Percentiles rank a stretch among this genome's conserved stretches.
These are phyloP conservation scores for Lindbergichthys nudifrons DNA, from an alignment of 2,797 vertebrate species.

Conservation along the genomic window DNA sequence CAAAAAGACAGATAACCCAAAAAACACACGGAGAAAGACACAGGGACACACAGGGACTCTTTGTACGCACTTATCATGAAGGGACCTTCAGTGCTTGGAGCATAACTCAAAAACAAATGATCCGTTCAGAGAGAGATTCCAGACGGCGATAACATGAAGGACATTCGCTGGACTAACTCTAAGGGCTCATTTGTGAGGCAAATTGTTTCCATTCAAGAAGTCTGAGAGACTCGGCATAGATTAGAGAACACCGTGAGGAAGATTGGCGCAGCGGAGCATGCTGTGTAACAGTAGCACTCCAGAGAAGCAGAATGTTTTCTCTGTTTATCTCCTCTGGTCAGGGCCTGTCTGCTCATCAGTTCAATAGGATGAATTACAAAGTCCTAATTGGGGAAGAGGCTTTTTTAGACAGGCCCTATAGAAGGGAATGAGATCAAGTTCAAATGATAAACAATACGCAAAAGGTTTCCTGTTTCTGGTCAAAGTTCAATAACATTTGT, in stretches of 20 bases:
- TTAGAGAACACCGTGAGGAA: conserved; percentile 56
- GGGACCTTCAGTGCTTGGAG: conserved; percentile 72
- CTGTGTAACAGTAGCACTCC: conserved; percentile 66
- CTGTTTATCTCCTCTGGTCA: conserved; percentile 62
- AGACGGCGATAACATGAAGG: conserved; percentile 71
- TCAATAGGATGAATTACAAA: conserved; percentile 64
- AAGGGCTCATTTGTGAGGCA: conserved; percentile 77
- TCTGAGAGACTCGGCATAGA: conserved; percentile 62
- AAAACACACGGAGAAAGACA: conserved; percentile 53
- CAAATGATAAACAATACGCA: conserved; percentile 33
- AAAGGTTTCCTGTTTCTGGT: conserved; percentile 37
- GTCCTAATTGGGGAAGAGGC: conserved; percentile 57
- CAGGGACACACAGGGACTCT: conserved; percentile 62
- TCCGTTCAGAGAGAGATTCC: conserved; percentile 76
- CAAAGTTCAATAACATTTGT: conserved; percentile 19
- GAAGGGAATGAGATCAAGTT: conserved; percentile 42
- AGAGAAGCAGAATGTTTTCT: conserved; percentile 64
- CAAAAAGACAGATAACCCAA: conserved; percentile 50
- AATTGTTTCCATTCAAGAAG: conserved; percentile 78
- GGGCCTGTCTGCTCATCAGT: conserved; percentile 50
- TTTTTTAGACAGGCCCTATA: conserved; percentile 20
- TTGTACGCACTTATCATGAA: conserved; percentile 71
- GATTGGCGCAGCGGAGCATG: conserved; percentile 31
- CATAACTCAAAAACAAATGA: conserved; percentile 79
- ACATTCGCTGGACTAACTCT: conserved; percentile 71